Conservation (phyloP, 2,888 invertebrate species). For the Operophtera brumata region DNA sequence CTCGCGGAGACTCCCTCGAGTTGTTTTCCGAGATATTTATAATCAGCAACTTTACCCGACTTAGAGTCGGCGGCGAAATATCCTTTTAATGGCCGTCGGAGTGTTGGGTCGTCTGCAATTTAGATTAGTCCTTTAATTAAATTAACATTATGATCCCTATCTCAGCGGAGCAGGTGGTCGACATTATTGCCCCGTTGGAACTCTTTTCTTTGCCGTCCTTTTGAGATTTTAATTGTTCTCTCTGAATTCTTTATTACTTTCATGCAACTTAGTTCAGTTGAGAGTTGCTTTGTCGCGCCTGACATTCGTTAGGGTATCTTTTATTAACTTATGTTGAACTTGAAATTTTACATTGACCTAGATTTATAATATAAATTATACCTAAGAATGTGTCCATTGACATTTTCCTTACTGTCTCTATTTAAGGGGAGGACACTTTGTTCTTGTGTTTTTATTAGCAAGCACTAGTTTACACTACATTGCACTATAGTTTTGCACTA, state of each 20-base stretch:
- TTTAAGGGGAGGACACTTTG: too few species aligned
- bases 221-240: slow-evolving; percentile 48
- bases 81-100: slow-evolving; percentile 77
- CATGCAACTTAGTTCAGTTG: slow-evolving; percentile 28
- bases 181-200: slow-evolving; percentile 67
- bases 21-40: slow-evolving; percentile 73
- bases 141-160: slow-evolving; percentile 81
- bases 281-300: slow-evolving; percentile 19
- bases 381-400: too few species aligned
- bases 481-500: too few species aligned
- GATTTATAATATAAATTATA: too few species aligned
- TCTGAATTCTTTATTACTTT: slow-evolving; percentile 43
- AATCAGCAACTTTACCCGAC: slow-evolving; percentile 71
- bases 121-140: slow-evolving; percentile 81
- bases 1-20: slow-evolving; percentile 53
- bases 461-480: too few species aligned
- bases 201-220: slow-evolving; percentile 59
- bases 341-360: too few species aligned
- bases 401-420: too few species aligned
- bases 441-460: too few species aligned
- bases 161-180: slow-evolving; percentile 74
- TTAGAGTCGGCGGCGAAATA: slow-evolving; percentile 74
- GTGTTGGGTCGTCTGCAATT: slow-evolving; percentile 80
- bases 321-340: background rate
- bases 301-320: slow-evolving; percentile 12